Evolutionary conservation across 2,797 vertebrate genomes (phyloP), one percentile per base, ranked within the genome.

Genomic region (Tinamus major): DNA sequence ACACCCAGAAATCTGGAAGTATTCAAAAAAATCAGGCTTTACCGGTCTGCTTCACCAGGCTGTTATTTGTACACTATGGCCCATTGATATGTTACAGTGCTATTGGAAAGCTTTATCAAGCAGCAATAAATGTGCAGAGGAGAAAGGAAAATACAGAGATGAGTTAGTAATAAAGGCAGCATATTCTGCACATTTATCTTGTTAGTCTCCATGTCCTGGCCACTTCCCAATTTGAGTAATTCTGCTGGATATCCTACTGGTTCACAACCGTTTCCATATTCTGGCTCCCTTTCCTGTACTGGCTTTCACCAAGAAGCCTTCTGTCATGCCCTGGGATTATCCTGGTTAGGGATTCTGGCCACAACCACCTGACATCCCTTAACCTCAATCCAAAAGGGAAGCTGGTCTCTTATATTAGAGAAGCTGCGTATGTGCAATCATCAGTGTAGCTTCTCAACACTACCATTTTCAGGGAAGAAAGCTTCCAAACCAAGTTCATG

Each of bases 1-100:
- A 90, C 58, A 88, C 78, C 53, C 94, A 92, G 83, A 93, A 95
- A 95, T 95, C 93, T 95, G 91, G 87, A 96, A 95, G 58, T 55
- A 85, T 88, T 96, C 83, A 92, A 82, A 87, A 87, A 8, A 5
- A 46, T 9, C 77, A 81, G 80, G 48, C 89, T 81, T 72, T 33
- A 16, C 53, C 10, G 13, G 51, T 91, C 74, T 88, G 48, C 23
- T 24, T 49, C 48, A 49, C 48, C 48, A 49, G 23, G 12, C 68
- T 68, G 7, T 18, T 81, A 61, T 74, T 77, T 93, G 71, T 68
- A 74, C 44, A 26, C 55, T 89, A 6, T 35, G 65, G 61, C 59
- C 79, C 67, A 35, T 79, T 82, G 85, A 88, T 70, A 91, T 89
- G 70, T 91, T 95, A 70, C 89, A 64, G 63, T 56, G 67, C 77